These are phyloP conservation scores for Chrysaora quinquecirrha DNA, from an alignment of 30 jellyfish, hydroid and myxozoan genomes.

Conservation along the genomic window DNA sequence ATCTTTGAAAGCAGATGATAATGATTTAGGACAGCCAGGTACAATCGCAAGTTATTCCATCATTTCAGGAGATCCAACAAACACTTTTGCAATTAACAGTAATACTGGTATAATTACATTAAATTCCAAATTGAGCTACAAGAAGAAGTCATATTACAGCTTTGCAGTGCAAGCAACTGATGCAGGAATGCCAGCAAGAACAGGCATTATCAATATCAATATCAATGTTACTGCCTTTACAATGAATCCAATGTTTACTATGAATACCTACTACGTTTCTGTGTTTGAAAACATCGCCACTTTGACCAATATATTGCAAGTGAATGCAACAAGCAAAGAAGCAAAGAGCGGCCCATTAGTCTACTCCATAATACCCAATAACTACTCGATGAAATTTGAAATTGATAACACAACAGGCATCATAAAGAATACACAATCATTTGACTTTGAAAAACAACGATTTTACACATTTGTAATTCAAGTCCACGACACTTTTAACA, in stretches of 20 bases:
- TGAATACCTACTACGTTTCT: conserved; percentile 44
- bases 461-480: conserved; percentile 37
- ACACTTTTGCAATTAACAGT: conserved; percentile 1
- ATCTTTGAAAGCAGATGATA: conserved; percentile 58
- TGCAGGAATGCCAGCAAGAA: not conserved
- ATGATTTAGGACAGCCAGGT: conserved; percentile 63
- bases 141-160: conserved; percentile 25
- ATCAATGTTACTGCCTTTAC: conserved; percentile 40
- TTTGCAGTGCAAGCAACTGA: conserved; percentile 56
- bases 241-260: conserved; percentile 35
- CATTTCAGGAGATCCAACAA: conserved; percentile 22
- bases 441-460: conserved; percentile 54
- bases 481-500: conserved; percentile 46
- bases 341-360: conserved; percentile 44
- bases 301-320: conserved; percentile 19
- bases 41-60: conserved; percentile 10
- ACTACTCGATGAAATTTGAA: conserved; percentile 23
- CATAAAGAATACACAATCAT: not conserved
- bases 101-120: conserved; percentile 18
- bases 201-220: not conserved
- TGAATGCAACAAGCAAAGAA: conserved; percentile 52
- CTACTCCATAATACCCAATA: conserved; percentile 42
- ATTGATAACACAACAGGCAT: conserved; percentile 30
- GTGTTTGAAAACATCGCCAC: conserved; percentile 39
- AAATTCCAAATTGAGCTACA: conserved; percentile 47